Evolutionary conservation across 2,888 invertebrate genomes (phyloP), one percentile per base, ranked within the genome.

Genomic region (Aspidiotus destructor): DNA sequence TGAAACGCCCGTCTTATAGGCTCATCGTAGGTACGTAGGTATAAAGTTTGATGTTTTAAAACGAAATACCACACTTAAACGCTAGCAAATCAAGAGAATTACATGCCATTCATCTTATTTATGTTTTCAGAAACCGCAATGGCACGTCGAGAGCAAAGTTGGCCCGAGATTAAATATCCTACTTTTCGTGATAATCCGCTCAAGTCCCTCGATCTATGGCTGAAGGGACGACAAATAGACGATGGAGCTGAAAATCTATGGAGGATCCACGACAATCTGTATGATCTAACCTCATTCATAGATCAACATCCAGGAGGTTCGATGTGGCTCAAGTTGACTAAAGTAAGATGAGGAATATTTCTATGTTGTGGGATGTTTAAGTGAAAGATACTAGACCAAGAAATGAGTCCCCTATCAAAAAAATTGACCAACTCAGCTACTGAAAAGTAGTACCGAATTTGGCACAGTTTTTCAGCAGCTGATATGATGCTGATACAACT

Each of bases 221-320:
- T 88, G 41, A 78, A 81, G 55, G 86, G 84, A 3, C 86, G 87
- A 75, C 80, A 81, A 15, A 76, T 80, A 73, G 84, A 86, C 72
- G 89, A 89, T 72, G 85, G 85, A 5, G 87, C 87, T 0, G 87
- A 88, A 76, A 84, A 84, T n/a, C 76, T 89, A 5, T 91, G 91
- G 91, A 81, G 91, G 72, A 82, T 91, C 17, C 81, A 86, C 72
- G 82, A 90, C 76, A 80, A 80, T 58, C 79, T 97, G 28, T 97
- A 96, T 77, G 92, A 97, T 78, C 81, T 98, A 40, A 85, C 85
- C 0, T 81, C 83, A 17, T 98, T 93, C 76, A 80, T 89, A 7
- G 77, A 84, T 6, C 81, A 79, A 60, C 97, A 97, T 81, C 97
- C 96, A 0, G 93, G 94, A 48, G 92, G 95, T 1, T 74, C 80